Evolutionary conservation across 2,113 vertebrate genomes (phyloP), one percentile per base, ranked within the genome.

Genomic region (Bostrychus sinensis): DNA sequence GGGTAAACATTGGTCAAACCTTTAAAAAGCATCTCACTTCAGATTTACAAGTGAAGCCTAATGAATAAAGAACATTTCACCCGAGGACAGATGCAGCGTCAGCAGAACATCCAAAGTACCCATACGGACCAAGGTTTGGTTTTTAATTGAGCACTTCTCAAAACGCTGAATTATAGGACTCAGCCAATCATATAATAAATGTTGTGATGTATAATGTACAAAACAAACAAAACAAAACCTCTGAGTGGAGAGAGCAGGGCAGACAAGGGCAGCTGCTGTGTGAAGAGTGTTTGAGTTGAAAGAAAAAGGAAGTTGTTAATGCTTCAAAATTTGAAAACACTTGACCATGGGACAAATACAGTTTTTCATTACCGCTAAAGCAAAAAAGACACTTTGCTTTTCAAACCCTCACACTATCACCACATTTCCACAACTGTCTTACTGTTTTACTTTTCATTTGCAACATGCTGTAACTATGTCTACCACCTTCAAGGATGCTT

Each of bases 151-250:
- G 25, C 14, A 37, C 62, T 63, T 69, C 55, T 74, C 34, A 60
- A 69, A 69, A 26, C 56, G 63, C 19, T 23, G 32, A n/a, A 6
- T 70, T 46, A 56, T 62, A 54, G 37, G 42, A 75, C 56, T 51
- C 43, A 56, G 28, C 30, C 50, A 50, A 70, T 26, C 14, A 36
- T 70, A 51, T 16, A 2, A 41, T 66, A 51, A 66, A 28, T 23
- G 23, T 38, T 42, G 50, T 70, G 61, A 57, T 19, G 25, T 32
- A 48, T 43, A 42, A 70, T 45, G 57, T 48, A 25, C 17, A 17
- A 67, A 28, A 38, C 23, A 50, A 74, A n/a, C n/a, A 62, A n/a
- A 62, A 63, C 37, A 32, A 50, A 68, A 63, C 46, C 22, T 60
- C 45, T 62, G 20, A 62, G 26, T 3, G 26, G 14, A 46, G 4